A percentile compares a stretch with the other conserved stretches of the same genome.
These are phyloP conservation scores for Podilymbus podiceps DNA, from an alignment of 2,113 vertebrate species.

Conservation along the genomic window DNA sequence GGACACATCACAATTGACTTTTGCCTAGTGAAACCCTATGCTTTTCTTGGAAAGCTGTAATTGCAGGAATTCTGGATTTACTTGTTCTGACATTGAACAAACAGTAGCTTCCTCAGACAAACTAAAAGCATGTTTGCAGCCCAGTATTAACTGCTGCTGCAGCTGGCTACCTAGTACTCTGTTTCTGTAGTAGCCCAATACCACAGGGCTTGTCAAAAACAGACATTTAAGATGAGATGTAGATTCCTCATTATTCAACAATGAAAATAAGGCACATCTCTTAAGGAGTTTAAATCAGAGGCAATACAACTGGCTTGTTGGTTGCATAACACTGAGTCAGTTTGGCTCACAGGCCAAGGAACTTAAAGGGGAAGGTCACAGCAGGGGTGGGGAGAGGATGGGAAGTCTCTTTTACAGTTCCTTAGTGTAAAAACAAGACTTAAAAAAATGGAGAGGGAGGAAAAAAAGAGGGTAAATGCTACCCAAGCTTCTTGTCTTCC, in stretches of 20 bases:
- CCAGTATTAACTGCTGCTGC: background rate
- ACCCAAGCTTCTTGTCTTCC: background rate
- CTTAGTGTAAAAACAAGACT: background rate
- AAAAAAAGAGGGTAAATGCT: background rate
- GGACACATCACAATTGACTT: background rate
- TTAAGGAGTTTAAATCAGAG: background rate
- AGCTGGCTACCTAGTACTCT: background rate
- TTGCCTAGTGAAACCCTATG: background rate
- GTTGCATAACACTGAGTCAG: background rate
- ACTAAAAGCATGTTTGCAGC: rapidly evolving
- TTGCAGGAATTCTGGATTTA: background rate
- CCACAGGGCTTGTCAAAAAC: background rate
- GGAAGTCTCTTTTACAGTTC: background rate
- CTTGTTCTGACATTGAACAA: background rate
- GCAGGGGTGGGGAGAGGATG: background rate
- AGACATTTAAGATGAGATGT: background rate
- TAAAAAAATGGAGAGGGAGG: background rate
- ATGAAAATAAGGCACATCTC: background rate
- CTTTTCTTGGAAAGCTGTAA: background rate
- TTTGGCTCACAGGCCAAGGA: background rate
- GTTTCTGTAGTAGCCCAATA: background rate
- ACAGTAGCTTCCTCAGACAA: background rate
- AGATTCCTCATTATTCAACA: background rate
- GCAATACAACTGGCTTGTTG: background rate
- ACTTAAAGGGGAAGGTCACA: rapidly evolving